Evolutionary conservation across 2,888 invertebrate species (phyloP).

Genomic region (Sesia bembeciformis): DNA sequence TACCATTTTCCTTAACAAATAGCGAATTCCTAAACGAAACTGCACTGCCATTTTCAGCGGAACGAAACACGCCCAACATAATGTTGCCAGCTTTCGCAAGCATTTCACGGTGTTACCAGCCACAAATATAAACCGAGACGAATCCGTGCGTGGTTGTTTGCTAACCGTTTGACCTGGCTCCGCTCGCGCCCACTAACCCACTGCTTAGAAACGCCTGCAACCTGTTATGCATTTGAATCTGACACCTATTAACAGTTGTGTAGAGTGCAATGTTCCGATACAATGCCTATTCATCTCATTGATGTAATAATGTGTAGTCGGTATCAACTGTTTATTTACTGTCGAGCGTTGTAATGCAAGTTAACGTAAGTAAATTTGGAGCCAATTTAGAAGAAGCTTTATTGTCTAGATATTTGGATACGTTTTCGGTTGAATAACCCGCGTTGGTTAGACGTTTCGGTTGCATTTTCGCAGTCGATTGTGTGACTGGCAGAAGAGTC

Average conservation of each 20-base stretch:
- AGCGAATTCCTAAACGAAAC: conserved; percentile 17
- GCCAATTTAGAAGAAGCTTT: conserved; percentile 21
- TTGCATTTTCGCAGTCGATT: conserved; percentile 23
- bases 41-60: conserved; percentile 30
- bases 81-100: conserved; percentile 46
- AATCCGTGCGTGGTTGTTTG: conserved; percentile 51
- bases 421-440: conserved; percentile 12
- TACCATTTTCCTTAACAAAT: conserved; percentile 6
- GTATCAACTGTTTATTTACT: conserved; percentile 71
- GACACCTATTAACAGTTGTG: conserved; percentile 26
- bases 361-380: conserved; percentile 24
- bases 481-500: conserved; percentile 60
- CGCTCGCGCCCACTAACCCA: conserved; percentile 65
- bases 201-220: conserved; percentile 36
- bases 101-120: conserved; percentile 44
- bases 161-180: conserved; percentile 64
- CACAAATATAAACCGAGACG: conserved; percentile 47
- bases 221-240: conserved; percentile 26
- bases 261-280: conserved; percentile 49
- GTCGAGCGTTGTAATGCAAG: conserved; percentile 22
- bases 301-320: conserved; percentile 66
- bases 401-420: conserved; percentile 14
- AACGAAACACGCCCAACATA: conserved; percentile 35
- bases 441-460: conserved; percentile 12
- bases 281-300: conserved; percentile 51